Conservation (phyloP, 2,888 invertebrate genomes). For the Troides oblongomaculatus region DNA sequence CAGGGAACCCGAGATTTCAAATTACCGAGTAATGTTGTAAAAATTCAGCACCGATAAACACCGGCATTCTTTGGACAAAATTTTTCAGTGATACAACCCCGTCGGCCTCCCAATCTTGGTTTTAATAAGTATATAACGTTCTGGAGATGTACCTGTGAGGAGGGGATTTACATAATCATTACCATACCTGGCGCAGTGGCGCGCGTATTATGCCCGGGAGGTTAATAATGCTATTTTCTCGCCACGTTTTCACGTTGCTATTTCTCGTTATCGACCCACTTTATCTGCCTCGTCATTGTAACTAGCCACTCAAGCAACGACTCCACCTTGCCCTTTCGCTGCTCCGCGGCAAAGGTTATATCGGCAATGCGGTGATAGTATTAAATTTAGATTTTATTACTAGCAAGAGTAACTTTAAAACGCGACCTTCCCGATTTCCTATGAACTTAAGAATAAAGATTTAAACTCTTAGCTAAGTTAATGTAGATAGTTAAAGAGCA, state of each 20-base stretch:
- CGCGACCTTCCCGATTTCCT: background rate
- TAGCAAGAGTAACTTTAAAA: background rate
- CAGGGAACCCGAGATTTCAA: slow-evolving; percentile 70
- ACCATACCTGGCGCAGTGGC: slow-evolving; percentile 80
- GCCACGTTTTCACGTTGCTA: slow-evolving; percentile 79
- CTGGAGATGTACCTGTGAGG: slow-evolving; percentile 77
- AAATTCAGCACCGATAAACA: slow-evolving; percentile 70
- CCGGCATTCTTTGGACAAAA: slow-evolving; percentile 56
- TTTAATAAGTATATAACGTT: slow-evolving; percentile 79
- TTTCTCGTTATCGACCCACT: slow-evolving; percentile 76
- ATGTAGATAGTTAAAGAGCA: background rate
- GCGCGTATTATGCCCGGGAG: slow-evolving; percentile 78
- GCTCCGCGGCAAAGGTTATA: slow-evolving; percentile 30
- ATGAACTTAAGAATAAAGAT: background rate
- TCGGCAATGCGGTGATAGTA: slow-evolving; percentile 11
- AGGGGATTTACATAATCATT: slow-evolving; percentile 80
- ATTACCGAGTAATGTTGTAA: slow-evolving; percentile 65
- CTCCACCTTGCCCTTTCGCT: slow-evolving; percentile 57
- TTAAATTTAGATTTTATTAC: slow-evolving; percentile 17
- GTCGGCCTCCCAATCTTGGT: slow-evolving; percentile 74
- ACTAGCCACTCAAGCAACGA: slow-evolving; percentile 70
- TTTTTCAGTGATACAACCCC: slow-evolving; percentile 69
- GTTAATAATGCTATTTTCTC: slow-evolving; percentile 81
- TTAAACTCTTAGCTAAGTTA: background rate
- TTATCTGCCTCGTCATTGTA: slow-evolving; percentile 77